Evolutionary conservation across 2,113 vertebrate genomes (phyloP).

Genomic region (Rhinichthys klamathensis): DNA sequence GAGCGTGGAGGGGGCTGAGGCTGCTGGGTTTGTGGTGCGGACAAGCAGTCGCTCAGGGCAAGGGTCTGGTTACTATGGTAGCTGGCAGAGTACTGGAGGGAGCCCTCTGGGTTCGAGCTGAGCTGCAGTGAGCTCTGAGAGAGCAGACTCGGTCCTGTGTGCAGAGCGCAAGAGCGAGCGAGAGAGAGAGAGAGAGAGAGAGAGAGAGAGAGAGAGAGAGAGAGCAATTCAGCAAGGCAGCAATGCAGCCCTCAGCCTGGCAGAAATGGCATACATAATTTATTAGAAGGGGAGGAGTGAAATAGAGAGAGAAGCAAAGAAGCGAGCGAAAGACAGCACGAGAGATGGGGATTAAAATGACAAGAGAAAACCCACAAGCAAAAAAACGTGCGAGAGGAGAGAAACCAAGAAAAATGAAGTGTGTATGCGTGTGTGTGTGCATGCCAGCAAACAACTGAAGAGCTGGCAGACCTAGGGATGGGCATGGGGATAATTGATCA

Average conservation of each 20-base stretch:
- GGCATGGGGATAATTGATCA: not conserved
- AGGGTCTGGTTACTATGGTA: constrained; percentile 99
- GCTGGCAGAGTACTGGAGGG: constrained; percentile 97
- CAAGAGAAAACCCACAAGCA: constrained; percentile 60
- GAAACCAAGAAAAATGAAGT: constrained; percentile 62
- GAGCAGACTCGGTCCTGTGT: constrained; percentile 91
- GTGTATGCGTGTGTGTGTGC: constrained; percentile 50
- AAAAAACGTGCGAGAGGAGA: constrained; percentile 56
- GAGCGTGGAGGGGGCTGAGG: constrained; percentile 79
- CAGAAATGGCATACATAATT: constrained; percentile 80
- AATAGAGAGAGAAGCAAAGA: constrained; percentile 48
- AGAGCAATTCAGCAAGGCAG: constrained; percentile 77
- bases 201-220: constrained; percentile 60
- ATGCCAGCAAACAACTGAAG: constrained; percentile 35
- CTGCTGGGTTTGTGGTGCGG: constrained; percentile 70
- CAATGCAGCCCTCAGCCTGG: constrained; percentile 78
- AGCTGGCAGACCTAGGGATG: not conserved
- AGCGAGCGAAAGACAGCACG: constrained; percentile 67
- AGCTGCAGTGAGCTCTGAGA: constrained; percentile 98
- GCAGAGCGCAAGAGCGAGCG: constrained; percentile 73
- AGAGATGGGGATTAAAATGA: constrained; percentile 57
- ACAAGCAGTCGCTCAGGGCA: constrained; percentile 84
- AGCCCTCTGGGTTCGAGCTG: constrained; percentile 95
- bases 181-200: constrained; percentile 60
- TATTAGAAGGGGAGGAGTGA: constrained; percentile 73